These are phyloP conservation scores for Xenus cinereus DNA, from an alignment of 2,113 vertebrate genomes.

Conservation along the genomic window DNA sequence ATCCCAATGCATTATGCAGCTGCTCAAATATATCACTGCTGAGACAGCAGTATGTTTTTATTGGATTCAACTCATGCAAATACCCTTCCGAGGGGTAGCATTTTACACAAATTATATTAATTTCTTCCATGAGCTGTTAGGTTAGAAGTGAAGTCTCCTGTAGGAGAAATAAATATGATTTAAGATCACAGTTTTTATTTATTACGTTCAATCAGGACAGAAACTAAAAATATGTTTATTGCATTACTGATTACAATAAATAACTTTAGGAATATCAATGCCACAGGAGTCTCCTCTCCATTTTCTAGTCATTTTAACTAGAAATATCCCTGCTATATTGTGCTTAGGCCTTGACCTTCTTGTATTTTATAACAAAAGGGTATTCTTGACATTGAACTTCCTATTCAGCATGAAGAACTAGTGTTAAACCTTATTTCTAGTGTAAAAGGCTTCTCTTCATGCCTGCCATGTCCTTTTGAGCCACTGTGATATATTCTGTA, in stretches of 20 bases:
- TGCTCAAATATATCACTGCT: conserved; percentile 3
- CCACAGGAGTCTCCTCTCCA: not conserved
- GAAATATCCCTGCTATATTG: not conserved
- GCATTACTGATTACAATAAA: not conserved
- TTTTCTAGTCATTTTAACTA: not conserved
- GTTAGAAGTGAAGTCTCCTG: not conserved
- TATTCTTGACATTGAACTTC: not conserved
- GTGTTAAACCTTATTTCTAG: not conserved
- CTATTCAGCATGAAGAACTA: not conserved
- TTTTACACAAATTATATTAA: conserved; percentile 20
- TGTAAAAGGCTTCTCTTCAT: not conserved
- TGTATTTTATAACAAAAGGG: not conserved
- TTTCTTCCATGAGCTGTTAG: conserved; percentile 19
- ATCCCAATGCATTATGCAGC: not conserved
- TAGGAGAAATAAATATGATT: not conserved
- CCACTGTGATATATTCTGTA: not conserved
- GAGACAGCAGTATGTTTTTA: conserved; percentile 2
- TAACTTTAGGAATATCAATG: not conserved
- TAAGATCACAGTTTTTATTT: not conserved
- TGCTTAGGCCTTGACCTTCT: not conserved
- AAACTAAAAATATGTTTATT: not conserved
- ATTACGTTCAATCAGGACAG: not conserved
- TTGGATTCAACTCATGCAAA: not conserved
- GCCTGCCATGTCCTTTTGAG: not conserved
- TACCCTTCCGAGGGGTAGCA: not conserved